Evolutionary conservation across 2,113 vertebrate species (phyloP).

Genomic region (Hippocampus abdominalis): DNA sequence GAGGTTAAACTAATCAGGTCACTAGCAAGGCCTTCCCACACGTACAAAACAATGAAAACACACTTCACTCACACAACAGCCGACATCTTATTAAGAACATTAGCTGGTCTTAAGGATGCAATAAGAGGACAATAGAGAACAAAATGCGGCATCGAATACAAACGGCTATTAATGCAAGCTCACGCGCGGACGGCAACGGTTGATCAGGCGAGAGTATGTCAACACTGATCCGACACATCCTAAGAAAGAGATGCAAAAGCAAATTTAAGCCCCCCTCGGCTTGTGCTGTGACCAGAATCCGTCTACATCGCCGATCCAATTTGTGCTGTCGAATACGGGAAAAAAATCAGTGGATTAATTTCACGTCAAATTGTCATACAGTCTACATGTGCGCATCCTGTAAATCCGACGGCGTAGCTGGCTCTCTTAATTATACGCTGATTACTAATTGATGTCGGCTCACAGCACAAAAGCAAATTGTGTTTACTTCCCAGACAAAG

Average conservation of each 20-base stretch:
- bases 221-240: constrained; percentile 54
- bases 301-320: not conserved
- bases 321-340: constrained; percentile 1
- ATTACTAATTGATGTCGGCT: constrained; percentile 31
- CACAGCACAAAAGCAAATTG: constrained; percentile 9
- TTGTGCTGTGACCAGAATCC: constrained; percentile 28
- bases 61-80: constrained; percentile 8
- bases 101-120: constrained; percentile 30
- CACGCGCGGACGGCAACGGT: constrained; percentile 59
- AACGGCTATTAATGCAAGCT: constrained; percentile 66
- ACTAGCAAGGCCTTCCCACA: not conserved
- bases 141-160: constrained; percentile 44
- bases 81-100: constrained; percentile 8
- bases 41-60: not conserved
- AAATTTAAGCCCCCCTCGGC: constrained; percentile 31
- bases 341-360: not conserved
- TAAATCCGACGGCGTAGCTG: constrained; percentile 13
- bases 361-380: not conserved
- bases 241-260: constrained; percentile 52
- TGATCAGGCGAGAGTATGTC: constrained; percentile 54
- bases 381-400: not conserved
- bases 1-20: constrained; percentile 1
- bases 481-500: not conserved
- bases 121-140: constrained; percentile 12
- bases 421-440: constrained; percentile 25